Percentiles rank a stretch among this genome's conserved stretches.
These are phyloP conservation scores for Heliconius ethilla DNA, from an alignment of 2,888 invertebrate species.

Conservation along the genomic window DNA sequence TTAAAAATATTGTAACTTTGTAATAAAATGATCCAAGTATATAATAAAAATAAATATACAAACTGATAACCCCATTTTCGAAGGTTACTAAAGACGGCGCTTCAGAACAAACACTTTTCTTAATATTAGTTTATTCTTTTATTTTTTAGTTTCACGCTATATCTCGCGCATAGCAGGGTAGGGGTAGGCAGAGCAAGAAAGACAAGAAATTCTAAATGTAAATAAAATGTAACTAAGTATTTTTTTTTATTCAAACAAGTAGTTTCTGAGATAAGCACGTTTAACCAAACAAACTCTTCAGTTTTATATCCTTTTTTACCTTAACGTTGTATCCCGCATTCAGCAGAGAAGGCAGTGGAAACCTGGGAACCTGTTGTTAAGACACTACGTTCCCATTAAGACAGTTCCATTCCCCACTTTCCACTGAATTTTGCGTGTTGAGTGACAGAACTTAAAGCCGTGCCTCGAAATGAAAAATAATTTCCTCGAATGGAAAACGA, in stretches of 20 bases:
- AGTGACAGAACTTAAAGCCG: no score
- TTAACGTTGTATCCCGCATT: not conserved
- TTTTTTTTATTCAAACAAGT: no score
- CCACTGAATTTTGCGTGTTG: not conserved
- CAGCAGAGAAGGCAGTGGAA: not conserved
- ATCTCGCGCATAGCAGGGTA: not conserved
- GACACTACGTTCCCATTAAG: not conserved
- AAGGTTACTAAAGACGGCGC: conserved; percentile 11
- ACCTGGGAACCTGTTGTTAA: not conserved
- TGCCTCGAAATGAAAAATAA: no score
- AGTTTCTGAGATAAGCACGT: no score
- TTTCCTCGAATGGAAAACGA: no score
- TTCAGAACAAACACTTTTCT: not conserved
- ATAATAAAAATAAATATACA: conserved; percentile 22
- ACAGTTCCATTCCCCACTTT: not conserved
- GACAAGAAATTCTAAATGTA: no score
- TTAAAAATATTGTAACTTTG: not conserved
- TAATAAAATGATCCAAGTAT: not conserved
- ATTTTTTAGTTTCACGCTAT: not conserved
- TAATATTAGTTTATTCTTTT: not conserved
- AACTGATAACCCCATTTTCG: conserved; percentile 23
- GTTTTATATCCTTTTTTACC: no score
- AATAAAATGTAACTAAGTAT: no score
- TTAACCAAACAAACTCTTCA: no score
- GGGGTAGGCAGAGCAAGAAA: no score